Evolutionary conservation across 2,888 invertebrate genomes (phyloP).

Genomic region (Agrenia bidenticulata): DNA sequence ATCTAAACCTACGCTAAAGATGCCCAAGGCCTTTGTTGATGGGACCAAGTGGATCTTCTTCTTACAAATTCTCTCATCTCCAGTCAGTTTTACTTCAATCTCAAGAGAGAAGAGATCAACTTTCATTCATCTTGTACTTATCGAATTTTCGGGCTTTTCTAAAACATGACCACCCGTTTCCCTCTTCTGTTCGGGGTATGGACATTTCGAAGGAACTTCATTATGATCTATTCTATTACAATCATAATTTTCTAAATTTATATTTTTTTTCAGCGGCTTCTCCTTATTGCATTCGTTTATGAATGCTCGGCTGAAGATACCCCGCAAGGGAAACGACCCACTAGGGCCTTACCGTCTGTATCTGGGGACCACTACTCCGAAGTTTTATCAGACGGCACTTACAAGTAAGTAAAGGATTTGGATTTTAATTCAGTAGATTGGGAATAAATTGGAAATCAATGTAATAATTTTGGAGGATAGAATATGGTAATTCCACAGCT

Average conservation of each 20-base stretch:
- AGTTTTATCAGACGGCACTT: conserved; percentile 48
- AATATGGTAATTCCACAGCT: not conserved
- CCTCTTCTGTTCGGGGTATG: no score
- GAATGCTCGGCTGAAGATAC: conserved; percentile 1
- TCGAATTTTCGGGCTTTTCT: no score
- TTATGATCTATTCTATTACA: no score
- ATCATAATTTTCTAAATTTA: not conserved
- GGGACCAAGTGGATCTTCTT: not conserved
- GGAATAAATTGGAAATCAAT: not conserved
- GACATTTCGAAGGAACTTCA: no score
- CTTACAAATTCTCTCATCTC: conserved; percentile 3
- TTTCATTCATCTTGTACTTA: not conserved
- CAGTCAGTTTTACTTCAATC: not conserved
- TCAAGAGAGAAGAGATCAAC: conserved; percentile 3
- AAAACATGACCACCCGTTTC: no score
- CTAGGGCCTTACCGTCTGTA: conserved; percentile 49
- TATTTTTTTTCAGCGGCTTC: conserved; percentile 3
- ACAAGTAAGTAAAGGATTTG: conserved; percentile 42
- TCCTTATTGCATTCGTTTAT: not conserved
- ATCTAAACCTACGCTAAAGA: conserved; percentile 36
- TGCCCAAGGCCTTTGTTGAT: conserved; percentile 33
- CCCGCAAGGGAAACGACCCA: conserved; percentile 35
- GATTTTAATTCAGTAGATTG: not conserved
- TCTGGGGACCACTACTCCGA: conserved; percentile 51
- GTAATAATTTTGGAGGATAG: no score